Conservation (phyloP, 2,113 vertebrate species). For the Nerophis ophidion region DNA sequence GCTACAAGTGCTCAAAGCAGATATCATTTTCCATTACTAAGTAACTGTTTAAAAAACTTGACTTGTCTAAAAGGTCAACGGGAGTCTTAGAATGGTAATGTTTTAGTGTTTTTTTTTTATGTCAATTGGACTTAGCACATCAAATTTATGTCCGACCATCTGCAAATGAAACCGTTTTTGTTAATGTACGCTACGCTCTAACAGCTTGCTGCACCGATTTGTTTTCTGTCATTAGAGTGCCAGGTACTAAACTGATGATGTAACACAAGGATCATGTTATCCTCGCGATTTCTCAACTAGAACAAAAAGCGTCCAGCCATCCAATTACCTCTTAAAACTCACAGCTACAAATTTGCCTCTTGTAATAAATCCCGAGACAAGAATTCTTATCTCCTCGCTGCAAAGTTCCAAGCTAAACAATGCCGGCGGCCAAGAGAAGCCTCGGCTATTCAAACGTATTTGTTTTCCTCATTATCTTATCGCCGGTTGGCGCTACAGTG, state of each 20-base stretch:
- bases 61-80: no score
- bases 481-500: constrained; percentile 45
- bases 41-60: no score
- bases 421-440: constrained; percentile 42
- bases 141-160: neutral
- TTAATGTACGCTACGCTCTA: neutral
- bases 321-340: constrained; percentile 26
- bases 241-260: constrained; percentile 30
- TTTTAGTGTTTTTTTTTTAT: no score
- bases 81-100: no score
- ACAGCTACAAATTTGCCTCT: constrained; percentile 18
- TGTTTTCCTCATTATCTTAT: constrained; percentile 76
- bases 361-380: constrained; percentile 36
- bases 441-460: constrained; percentile 62
- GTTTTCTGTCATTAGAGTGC: constrained; percentile 3
- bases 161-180: neutral
- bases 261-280: constrained; percentile 23
- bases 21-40: no score
- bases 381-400: constrained; percentile 47
- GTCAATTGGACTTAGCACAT: no score
- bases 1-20: no score
- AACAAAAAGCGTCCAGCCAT: constrained; percentile 18
- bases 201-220: constrained; percentile 7
- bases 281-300: constrained; percentile 18
- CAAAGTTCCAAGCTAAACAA: constrained; percentile 55